These are phyloP conservation scores for Liasis olivaceus DNA, from an alignment of 2,797 vertebrate genomes.

Conservation along the genomic window DNA sequence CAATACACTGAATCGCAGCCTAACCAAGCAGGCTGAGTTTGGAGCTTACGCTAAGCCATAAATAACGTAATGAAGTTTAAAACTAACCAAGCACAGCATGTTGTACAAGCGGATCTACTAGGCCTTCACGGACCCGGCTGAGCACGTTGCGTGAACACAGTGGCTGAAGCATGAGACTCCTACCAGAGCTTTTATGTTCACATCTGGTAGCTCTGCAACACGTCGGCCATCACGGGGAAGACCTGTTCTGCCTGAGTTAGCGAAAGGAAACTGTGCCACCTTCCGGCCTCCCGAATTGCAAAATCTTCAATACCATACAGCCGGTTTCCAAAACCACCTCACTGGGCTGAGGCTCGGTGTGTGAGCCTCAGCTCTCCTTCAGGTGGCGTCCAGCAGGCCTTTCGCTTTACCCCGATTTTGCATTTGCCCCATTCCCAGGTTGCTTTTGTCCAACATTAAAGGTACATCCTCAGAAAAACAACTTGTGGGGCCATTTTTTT, in stretches of 20 bases:
- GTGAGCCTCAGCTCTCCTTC: too few relatives aligned
- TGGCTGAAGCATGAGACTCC: neutral
- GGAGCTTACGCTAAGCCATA: too few relatives aligned
- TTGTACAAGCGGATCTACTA: too few relatives aligned
- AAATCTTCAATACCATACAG: neutral
- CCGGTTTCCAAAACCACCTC: neutral
- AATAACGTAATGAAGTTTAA: too few relatives aligned
- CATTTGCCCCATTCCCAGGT: neutral
- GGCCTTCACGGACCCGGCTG: too few relatives aligned
- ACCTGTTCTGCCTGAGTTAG: slow-evolving; percentile 22
- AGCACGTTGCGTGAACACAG: rapidly evolving
- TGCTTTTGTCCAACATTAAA: neutral
- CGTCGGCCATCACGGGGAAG: slow-evolving; percentile 7
- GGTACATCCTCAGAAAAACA: too few relatives aligned
- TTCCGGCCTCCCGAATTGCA: slow-evolving; percentile 67
- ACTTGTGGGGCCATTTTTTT: too few relatives aligned
- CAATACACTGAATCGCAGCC: too few relatives aligned
- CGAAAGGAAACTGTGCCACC: slow-evolving; percentile 69
- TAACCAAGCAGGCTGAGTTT: too few relatives aligned
- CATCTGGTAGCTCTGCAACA: slow-evolving; percentile 37
- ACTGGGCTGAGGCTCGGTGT: neutral
- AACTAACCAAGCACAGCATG: too few relatives aligned
- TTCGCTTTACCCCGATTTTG: neutral
- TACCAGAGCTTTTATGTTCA: neutral
- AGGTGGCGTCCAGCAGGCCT: too few relatives aligned